Conservation (phyloP, 2,113 vertebrate genomes). For the Petaurus breviceps region DNA sequence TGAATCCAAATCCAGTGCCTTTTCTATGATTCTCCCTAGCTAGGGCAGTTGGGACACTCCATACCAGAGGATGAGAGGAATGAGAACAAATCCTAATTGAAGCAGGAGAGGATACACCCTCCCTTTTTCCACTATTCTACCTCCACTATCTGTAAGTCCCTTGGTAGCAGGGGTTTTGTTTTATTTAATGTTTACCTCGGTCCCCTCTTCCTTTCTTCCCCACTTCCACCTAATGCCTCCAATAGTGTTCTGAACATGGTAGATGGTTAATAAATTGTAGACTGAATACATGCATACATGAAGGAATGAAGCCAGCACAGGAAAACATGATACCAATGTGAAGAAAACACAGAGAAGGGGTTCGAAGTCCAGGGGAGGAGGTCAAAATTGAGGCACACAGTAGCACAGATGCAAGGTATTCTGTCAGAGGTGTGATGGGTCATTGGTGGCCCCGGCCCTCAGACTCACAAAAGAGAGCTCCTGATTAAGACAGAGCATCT, state of each 20-base stretch:
- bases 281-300: background rate
- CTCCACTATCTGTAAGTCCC: background rate
- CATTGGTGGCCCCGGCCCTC: background rate
- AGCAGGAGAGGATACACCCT: no score
- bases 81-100: background rate
- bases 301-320: background rate
- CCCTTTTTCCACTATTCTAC: background rate
- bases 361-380: background rate
- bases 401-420: background rate
- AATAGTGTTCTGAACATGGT: background rate
- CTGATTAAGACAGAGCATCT: background rate
- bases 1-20: background rate
- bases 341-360: background rate
- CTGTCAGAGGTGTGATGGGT: background rate
- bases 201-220: background rate
- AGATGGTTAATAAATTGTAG: background rate
- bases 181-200: background rate
- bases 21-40: background rate
- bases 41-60: background rate
- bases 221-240: background rate
- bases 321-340: background rate
- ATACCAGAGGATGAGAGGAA: background rate
- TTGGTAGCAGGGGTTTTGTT: background rate
- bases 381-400: background rate
- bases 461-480: background rate